A percentile compares a stretch with the other conserved stretches of the same genome.
Conservation (phyloP, 2,888 invertebrate species). For the Drosophila kanekoi region DNA sequence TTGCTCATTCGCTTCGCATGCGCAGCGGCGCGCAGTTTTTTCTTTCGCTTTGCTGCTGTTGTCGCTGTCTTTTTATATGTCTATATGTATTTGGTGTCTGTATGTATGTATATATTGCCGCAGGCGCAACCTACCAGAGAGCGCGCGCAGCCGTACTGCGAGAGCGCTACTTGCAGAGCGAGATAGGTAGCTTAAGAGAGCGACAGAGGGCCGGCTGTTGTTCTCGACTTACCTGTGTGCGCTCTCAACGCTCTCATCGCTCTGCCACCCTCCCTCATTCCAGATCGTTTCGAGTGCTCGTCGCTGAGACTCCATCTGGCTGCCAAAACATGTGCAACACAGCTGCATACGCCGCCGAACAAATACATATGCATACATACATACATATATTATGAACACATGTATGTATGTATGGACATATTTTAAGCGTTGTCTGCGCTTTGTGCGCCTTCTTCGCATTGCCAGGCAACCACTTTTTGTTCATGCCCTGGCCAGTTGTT, state of each 20-base stretch:
- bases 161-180: constrained; percentile 8
- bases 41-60: constrained; percentile 37
- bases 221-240: constrained; percentile 52
- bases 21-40: constrained; percentile 57
- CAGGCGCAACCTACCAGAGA: constrained; percentile 51
- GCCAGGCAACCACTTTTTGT: constrained; percentile 70
- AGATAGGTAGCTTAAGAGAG: constrained; percentile 15
- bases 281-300: background rate
- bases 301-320: constrained; percentile 39
- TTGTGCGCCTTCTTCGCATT: constrained; percentile 54
- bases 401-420: constrained; percentile 27
- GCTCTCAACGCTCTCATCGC: constrained; percentile 25
- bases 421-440: constrained; percentile 55
- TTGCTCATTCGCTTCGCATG: constrained; percentile 76
- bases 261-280: constrained; percentile 22
- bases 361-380: constrained; percentile 13
- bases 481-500: constrained; percentile 46
- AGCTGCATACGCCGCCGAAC: constrained; percentile 63
- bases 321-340: constrained; percentile 73
- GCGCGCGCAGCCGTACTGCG: constrained; percentile 15
- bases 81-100: constrained; percentile 17
- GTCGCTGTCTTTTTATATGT: constrained; percentile 25
- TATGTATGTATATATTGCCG: constrained; percentile 30
- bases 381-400: constrained; percentile 4
- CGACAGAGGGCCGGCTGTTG: constrained; percentile 55